Conservation (phyloP, 1,140 invertebrate genomes). For the Polypedilum pembai region DNA sequence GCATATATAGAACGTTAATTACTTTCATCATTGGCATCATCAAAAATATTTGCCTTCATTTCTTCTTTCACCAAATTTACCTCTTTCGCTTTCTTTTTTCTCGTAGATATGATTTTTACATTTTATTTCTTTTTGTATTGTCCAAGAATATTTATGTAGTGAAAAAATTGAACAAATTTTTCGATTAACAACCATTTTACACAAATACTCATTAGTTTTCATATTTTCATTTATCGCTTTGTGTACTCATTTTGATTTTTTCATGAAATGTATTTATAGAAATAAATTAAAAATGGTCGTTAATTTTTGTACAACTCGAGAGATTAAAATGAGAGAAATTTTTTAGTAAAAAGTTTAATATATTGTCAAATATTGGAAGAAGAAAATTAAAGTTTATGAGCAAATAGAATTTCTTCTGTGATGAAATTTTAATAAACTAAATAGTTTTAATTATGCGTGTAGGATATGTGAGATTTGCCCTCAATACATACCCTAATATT, state of each 20-base stretch:
- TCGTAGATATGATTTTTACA: not conserved
- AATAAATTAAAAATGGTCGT: not conserved
- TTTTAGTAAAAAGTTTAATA: too few relatives aligned
- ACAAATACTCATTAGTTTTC: not conserved
- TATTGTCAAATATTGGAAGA: too few relatives aligned
- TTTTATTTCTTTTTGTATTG: slow-evolving; percentile 2
- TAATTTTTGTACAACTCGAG: not conserved
- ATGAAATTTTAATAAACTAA: not conserved
- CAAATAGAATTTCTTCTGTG: too few relatives aligned
- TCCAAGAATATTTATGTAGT: slow-evolving; percentile 1
- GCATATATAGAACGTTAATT: not conserved
- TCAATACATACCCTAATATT: not conserved
- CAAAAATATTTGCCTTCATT: not conserved
- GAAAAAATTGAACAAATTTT: slow-evolving; percentile 14
- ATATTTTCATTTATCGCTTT: not conserved
- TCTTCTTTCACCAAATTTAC: not conserved
- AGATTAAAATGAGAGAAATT: not conserved
- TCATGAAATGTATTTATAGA: not conserved
- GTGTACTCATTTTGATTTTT: not conserved
- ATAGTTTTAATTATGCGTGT: not conserved
- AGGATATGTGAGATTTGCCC: not conserved
- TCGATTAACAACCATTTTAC: not conserved
- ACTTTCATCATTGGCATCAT: not conserved
- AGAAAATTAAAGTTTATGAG: too few relatives aligned
- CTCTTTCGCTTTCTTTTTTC: not conserved